Percentiles rank a stretch among this genome's conserved stretches.
phyloP scores from a whole-genome alignment of 1,140 invertebrate species.

The Agraylea sexmaculata region DNA sequence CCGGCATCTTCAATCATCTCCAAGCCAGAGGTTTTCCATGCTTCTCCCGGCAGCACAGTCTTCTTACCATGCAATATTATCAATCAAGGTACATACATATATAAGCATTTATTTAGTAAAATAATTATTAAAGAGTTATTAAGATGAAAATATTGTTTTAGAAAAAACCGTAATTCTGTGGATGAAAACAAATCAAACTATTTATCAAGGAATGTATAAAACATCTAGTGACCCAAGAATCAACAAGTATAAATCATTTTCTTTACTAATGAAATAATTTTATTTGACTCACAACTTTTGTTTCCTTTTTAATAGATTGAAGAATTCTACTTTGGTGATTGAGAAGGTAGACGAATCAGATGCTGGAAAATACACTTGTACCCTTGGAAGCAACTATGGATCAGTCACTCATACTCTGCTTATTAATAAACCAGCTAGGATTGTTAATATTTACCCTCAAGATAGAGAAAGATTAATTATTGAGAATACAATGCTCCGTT shows the following conservation, averaged over 20 bases:
- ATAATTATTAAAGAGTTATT: not conserved
- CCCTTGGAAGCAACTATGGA: not conserved
- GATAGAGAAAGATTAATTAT: slow-evolving; percentile 5
- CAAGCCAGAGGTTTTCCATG: slow-evolving; percentile 17
- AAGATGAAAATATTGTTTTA: slow-evolving; percentile 10
- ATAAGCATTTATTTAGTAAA: not conserved
- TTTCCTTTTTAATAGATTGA: slow-evolving; percentile 6
- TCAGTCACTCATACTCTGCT: not conserved
- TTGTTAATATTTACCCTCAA: slow-evolving; percentile 9
- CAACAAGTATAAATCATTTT: slow-evolving; percentile 4
- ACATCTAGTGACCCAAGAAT: slow-evolving; percentile 7
- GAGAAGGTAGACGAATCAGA: not conserved
- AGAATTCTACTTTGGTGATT: slow-evolving; percentile 10
- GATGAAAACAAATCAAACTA: slow-evolving; percentile 8
- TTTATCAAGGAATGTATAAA: slow-evolving; percentile 8
- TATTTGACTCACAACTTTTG: slow-evolving; percentile 2
- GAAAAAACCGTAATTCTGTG: slow-evolving; percentile 15
- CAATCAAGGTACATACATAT: slow-evolving; percentile 24
- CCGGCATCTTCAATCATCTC: not conserved
- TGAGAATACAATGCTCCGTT: slow-evolving; percentile 5
- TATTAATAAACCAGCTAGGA: slow-evolving; percentile 1
- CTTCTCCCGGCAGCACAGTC: slow-evolving; percentile 24
- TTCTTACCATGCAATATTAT: slow-evolving; percentile 27
- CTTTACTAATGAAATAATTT: not conserved
- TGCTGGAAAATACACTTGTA: slow-evolving; percentile 10